A percentile compares a stretch with the other conserved stretches of the same genome.
These are phyloP conservation scores for Microhierax caerulescens DNA, from an alignment of 2,797 vertebrate genomes.

Conservation along the genomic window DNA sequence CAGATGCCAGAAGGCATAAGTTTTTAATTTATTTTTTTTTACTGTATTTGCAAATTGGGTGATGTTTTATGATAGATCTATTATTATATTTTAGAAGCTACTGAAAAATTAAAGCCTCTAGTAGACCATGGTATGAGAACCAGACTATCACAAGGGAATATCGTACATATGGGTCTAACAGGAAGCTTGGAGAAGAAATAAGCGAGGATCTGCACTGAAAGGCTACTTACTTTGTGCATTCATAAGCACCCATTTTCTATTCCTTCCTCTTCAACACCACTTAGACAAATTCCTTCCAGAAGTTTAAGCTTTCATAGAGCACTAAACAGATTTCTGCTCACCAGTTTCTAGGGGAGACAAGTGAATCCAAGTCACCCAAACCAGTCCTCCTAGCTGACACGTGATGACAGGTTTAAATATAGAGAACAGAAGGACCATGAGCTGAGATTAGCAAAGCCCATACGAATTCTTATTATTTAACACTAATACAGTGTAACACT, in stretches of 20 bases:
- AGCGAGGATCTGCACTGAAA: neutral
- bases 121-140: neutral
- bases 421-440: neutral
- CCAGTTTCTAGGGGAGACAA: neutral
- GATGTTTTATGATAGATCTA: neutral
- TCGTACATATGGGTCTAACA: neutral
- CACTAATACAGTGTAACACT: neutral
- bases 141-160: neutral
- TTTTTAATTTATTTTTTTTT: neutral
- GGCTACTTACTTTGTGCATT: neutral
- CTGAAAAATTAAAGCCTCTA: slow-evolving; percentile 1
- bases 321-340: neutral
- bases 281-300: neutral
- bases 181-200: slow-evolving; percentile 1
- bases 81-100: neutral
- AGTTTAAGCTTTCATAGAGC: neutral
- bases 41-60: neutral
- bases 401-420: neutral
- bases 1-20: neutral
- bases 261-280: neutral
- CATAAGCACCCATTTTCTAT: neutral
- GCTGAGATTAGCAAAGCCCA: neutral
- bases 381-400: neutral
- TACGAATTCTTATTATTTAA: neutral
- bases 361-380: neutral